Evolutionary conservation across 2,797 vertebrate species (phyloP).

Genomic region (Epinephelus malabaricus): DNA sequence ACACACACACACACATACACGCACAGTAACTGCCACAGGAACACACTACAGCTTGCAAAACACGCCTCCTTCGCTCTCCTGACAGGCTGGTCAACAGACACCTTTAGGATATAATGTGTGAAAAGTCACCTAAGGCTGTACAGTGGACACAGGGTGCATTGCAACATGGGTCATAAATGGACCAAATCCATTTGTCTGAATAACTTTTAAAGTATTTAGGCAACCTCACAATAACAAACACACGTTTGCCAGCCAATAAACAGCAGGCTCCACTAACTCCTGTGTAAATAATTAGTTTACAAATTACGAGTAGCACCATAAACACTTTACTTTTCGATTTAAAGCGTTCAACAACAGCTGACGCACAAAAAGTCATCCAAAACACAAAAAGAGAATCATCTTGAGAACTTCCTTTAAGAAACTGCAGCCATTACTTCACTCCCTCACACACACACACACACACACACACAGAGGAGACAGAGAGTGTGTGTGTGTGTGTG

Average conservation of each 20-base stretch:
- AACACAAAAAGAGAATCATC: constrained; percentile 56
- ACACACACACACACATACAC: constrained; percentile 39
- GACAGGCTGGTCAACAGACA: constrained; percentile 67
- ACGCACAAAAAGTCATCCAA: neutral
- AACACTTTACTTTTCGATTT: constrained; percentile 1
- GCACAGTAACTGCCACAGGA: constrained; percentile 9
- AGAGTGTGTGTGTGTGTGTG: constrained; percentile 24
- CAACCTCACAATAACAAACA: constrained; percentile 10
- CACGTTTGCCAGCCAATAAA: neutral
- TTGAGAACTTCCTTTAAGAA: constrained; percentile 78
- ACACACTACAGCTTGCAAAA: constrained; percentile 53
- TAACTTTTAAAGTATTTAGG: constrained; percentile 43
- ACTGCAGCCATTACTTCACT: constrained; percentile 58
- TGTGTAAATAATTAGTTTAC: neutral
- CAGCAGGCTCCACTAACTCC: neutral
- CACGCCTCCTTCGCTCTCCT: constrained; percentile 57
- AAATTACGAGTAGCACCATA: neutral
- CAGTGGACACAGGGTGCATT: neutral
- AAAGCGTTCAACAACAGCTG: neutral
- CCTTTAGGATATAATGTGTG: constrained; percentile 61
- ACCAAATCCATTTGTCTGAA: neutral
- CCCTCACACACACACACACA: constrained; percentile 13
- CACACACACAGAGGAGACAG: neutral
- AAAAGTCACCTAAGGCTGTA: constrained; percentile 50
- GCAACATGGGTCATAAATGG: constrained; percentile 19